Evolutionary conservation across 2,113 vertebrate species (phyloP).

Genomic region (Psephotus haematonotus): DNA sequence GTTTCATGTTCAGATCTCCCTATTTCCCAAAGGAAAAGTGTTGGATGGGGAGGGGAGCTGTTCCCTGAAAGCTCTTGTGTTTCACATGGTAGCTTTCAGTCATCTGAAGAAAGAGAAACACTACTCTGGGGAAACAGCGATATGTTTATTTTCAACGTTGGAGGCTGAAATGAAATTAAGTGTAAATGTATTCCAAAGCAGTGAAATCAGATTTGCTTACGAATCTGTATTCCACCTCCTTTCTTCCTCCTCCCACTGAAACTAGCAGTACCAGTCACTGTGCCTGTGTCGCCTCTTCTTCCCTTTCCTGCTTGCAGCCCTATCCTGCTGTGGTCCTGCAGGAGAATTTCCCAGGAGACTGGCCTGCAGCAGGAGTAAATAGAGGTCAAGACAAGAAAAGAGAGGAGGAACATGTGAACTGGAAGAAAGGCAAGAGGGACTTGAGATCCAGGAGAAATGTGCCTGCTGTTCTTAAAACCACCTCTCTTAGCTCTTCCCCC

Average conservation of each 20-base stretch:
- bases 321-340: not conserved
- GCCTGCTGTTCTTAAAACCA: not conserved
- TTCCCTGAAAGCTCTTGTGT: not conserved
- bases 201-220: not conserved
- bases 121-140: fast-evolving
- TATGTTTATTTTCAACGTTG: not conserved
- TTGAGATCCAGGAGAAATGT: not conserved
- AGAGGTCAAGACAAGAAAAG: not conserved
- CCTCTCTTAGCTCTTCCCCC: not conserved
- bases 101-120: fast-evolving
- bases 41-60: not conserved
- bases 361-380: not conserved
- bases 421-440: not conserved
- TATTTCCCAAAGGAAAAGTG: not conserved
- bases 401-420: not conserved
- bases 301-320: not conserved
- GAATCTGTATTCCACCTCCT: not conserved
- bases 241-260: not conserved
- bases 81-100: not conserved
- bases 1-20: not conserved
- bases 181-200: not conserved
- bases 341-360: not conserved
- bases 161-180: not conserved
- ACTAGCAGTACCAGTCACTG: not conserved
- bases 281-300: not conserved